phyloP scores from a whole-genome alignment of 2,888 invertebrate genomes.

The Acronicta alni region DNA sequence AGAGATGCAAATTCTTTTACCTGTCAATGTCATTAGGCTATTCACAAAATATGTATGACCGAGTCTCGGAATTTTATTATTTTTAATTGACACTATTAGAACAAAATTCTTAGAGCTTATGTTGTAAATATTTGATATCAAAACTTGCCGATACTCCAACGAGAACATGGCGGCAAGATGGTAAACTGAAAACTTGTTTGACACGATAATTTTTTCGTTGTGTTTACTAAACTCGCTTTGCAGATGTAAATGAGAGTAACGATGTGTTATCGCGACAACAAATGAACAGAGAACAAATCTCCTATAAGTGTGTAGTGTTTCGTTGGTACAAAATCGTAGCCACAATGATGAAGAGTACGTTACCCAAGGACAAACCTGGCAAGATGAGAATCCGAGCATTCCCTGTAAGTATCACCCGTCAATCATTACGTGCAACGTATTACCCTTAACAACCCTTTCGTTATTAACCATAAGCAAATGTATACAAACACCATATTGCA shows the following conservation, averaged over 20 bases:
- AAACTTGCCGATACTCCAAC: conserved; percentile 4
- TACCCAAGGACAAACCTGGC: conserved; percentile 96
- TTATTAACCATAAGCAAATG: neutral
- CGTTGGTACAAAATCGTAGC: conserved; percentile 71
- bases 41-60: conserved; percentile 54
- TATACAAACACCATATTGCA: neutral
- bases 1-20: conserved; percentile 56
- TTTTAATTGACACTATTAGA: conserved; percentile 53
- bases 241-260: conserved; percentile 82
- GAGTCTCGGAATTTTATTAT: conserved; percentile 55
- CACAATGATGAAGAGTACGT: conserved; percentile 92
- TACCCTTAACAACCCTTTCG: neutral
- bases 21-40: conserved; percentile 66
- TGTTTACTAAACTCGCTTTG: conserved; percentile 72
- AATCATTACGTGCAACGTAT: conserved; percentile 21
- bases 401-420: conserved; percentile 93
- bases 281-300: conserved; percentile 76
- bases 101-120: conserved; percentile 42
- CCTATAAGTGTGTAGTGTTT: conserved; percentile 71
- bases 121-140: conserved; percentile 20
- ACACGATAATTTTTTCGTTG: conserved; percentile 33
- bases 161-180: conserved; percentile 6
- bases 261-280: conserved; percentile 81
- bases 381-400: conserved; percentile 99
- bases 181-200: conserved; percentile 28